These are phyloP conservation scores for Allolobophora icterica DNA, from an alignment of 2,888 invertebrate species.

Conservation along the genomic window DNA sequence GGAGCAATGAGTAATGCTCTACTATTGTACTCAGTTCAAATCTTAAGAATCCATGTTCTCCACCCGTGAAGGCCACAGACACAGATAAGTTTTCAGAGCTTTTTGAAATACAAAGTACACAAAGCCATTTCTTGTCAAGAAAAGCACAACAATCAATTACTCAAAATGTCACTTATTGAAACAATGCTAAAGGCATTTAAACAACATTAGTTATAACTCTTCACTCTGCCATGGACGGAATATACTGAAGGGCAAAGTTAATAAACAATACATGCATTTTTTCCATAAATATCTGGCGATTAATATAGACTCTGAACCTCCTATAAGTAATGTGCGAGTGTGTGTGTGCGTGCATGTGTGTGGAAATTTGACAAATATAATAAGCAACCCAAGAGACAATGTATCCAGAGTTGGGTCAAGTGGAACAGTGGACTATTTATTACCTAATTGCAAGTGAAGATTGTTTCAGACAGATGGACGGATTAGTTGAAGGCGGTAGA, in stretches of 20 bases:
- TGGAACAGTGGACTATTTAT: too few species aligned
- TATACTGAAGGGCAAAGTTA: background rate
- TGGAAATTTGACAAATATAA: background rate
- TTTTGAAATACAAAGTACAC: background rate
- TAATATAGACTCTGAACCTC: background rate
- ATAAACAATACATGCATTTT: background rate
- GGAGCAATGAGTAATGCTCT: background rate
- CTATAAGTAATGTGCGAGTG: background rate
- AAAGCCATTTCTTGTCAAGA: background rate
- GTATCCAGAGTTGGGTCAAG: too few species aligned
- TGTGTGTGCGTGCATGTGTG: too few species aligned
- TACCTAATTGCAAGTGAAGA: too few species aligned
- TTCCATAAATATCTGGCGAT: background rate
- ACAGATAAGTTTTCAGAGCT: background rate
- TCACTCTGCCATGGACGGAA: background rate
- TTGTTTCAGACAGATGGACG: too few species aligned
- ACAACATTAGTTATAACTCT: background rate
- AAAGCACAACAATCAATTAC: background rate
- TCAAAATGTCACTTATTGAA: too few species aligned
- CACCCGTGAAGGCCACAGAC: background rate
- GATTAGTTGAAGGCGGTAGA: background rate
- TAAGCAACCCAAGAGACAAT: background rate
- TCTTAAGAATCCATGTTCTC: conserved; percentile 4
- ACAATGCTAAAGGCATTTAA: too few species aligned
- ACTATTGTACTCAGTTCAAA: background rate